These are phyloP conservation scores for Ochlodes sylvanus DNA, from an alignment of 2,888 invertebrate species.

Conservation along the genomic window DNA sequence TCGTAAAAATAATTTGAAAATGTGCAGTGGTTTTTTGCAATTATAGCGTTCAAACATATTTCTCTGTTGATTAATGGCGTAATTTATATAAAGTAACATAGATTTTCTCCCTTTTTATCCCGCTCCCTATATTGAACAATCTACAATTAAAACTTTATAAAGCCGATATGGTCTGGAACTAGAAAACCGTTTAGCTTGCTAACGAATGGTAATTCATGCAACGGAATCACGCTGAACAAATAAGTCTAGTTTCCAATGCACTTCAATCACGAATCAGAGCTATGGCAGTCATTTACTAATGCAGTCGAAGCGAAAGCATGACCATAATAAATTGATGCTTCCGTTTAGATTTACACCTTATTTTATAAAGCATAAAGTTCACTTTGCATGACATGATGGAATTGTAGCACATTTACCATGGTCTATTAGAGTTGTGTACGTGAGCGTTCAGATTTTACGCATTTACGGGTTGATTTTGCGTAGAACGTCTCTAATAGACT, in stretches of 20 bases:
- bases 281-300: slow-evolving; percentile 42
- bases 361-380: slow-evolving; percentile 7
- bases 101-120: no score
- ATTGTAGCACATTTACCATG: slow-evolving; percentile 55
- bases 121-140: no score
- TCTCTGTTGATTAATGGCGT: no score
- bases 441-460: slow-evolving; percentile 40
- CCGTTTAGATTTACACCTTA: slow-evolving; percentile 11
- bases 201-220: slow-evolving; percentile 6
- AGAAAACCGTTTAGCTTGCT: neutral
- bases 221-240: slow-evolving; percentile 16
- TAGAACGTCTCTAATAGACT: slow-evolving; percentile 24
- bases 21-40: no score
- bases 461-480: slow-evolving; percentile 28
- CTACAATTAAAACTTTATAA: no score
- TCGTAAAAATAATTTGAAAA: no score
- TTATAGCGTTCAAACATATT: no score
- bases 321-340: slow-evolving; percentile 53
- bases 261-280: slow-evolving; percentile 44
- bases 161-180: neutral
- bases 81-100: no score
- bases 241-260: slow-evolving; percentile 35
- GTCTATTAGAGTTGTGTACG: slow-evolving; percentile 57
- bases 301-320: slow-evolving; percentile 63
- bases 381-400: neutral